Conservation (phyloP, 1,140 invertebrate species). For the Sitodiplosis mosellana region DNA sequence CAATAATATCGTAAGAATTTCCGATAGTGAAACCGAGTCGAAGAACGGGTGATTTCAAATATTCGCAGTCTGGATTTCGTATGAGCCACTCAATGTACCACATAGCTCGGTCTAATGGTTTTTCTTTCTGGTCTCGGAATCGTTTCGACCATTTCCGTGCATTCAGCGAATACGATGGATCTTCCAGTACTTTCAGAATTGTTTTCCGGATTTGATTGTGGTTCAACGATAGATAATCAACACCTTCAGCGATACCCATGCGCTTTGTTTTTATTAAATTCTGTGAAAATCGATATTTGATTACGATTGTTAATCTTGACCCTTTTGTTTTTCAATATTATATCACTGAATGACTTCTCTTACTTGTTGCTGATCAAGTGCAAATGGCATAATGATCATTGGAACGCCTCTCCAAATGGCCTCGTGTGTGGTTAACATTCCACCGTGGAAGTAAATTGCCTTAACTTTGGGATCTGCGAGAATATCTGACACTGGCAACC, state of each 20-base stretch:
- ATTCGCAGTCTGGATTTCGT: slow-evolving; percentile 5
- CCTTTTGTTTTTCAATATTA: no score
- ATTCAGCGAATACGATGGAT: slow-evolving; percentile 18
- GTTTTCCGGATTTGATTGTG: background rate
- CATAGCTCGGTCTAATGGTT: slow-evolving; percentile 25
- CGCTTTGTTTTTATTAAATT: background rate
- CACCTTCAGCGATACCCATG: background rate
- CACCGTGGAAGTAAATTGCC: slow-evolving; percentile 23
- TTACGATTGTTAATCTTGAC: no score
- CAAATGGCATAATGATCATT: slow-evolving; percentile 20
- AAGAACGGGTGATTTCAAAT: background rate
- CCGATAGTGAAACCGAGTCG: background rate
- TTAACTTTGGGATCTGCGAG: slow-evolving; percentile 10
- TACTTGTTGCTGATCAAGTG: slow-evolving; percentile 1
- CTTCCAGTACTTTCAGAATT: slow-evolving; percentile 1
- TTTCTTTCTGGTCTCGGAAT: slow-evolving; percentile 29
- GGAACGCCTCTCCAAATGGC: slow-evolving; percentile 27
- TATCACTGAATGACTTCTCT: background rate
- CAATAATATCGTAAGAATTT: background rate
- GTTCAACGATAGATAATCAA: background rate
- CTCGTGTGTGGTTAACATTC: slow-evolving; percentile 27
- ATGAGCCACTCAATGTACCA: slow-evolving; percentile 30
- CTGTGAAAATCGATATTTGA: background rate
- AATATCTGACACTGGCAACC: slow-evolving; percentile 26
- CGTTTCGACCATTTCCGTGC: slow-evolving; percentile 17